Conservation (phyloP, 2,888 invertebrate species). For the Xylophagus ater region DNA sequence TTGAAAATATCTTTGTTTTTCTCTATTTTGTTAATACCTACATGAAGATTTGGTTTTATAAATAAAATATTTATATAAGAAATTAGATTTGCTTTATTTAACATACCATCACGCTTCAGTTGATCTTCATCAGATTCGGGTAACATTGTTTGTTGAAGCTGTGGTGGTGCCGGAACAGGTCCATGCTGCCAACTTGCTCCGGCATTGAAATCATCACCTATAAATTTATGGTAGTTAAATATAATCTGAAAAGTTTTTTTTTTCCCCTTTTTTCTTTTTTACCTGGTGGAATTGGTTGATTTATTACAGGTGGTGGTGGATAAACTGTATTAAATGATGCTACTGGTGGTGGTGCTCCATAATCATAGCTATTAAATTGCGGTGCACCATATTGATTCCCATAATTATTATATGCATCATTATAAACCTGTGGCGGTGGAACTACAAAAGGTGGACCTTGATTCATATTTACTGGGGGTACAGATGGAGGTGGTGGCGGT, state of each 20-base stretch:
- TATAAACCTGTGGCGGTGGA: slow-evolving; percentile 27
- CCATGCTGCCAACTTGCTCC: slow-evolving; percentile 1
- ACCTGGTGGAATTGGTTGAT: slow-evolving; percentile 9
- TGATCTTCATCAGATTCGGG: slow-evolving; percentile 18
- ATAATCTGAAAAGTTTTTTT: too few relatives aligned
- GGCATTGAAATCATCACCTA: slow-evolving; percentile 13
- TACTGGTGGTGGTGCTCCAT: slow-evolving; percentile 22
- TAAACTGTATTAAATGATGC: slow-evolving; percentile 28
- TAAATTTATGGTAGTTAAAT: too few relatives aligned
- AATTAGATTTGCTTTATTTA: too few relatives aligned
- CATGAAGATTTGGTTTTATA: too few relatives aligned
- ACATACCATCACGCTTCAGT: slow-evolving; percentile 35
- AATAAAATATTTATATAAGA: too few relatives aligned
- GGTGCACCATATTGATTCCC: slow-evolving; percentile 28
- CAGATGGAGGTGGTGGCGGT: slow-evolving; percentile 22
- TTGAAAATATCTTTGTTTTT: too few relatives aligned
- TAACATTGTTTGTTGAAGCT: slow-evolving; percentile 5
- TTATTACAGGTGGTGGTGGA: slow-evolving; percentile 24
- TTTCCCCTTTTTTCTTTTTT: too few relatives aligned
- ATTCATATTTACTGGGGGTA: slow-evolving; percentile 18
- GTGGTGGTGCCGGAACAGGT: slow-evolving; percentile 15
- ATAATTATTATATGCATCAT: slow-evolving; percentile 26
- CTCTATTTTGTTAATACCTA: too few relatives aligned
- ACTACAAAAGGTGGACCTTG: slow-evolving; percentile 16
- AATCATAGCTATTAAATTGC: slow-evolving; percentile 24